Base-by-base conservation (phyloP, 2,797 vertebrate species). In the Vespertilio murinus region DNA sequence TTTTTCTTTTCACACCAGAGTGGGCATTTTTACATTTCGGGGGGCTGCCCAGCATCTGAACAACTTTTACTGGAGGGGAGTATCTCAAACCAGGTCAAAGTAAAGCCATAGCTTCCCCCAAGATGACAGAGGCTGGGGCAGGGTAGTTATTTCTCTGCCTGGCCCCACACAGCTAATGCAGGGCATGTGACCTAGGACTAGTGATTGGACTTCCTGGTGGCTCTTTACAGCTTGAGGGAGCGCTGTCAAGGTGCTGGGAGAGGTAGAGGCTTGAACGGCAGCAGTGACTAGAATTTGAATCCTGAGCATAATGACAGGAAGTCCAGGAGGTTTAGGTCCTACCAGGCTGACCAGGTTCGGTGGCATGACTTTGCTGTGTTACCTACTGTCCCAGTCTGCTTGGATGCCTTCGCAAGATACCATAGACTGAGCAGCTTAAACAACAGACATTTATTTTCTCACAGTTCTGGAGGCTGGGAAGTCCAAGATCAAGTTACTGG, bases 1-100 rank as follows among this genome's bases (percentile, higher is more conserved):
- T 42, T 42, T 42, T 91, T 65, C 45, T 93, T 81, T 82, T 88
- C 89, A 90, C 4, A 80, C 25, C n/a, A 92, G 85, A 95, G 74
- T 40, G 33, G 70, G 28, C 22, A 77, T 88, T 93, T 95, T 88
- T 85, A 35, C 52, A 85, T 47, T 3, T 86, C 70, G 65, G 74
- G 52, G 77, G 45, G 30, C 38, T 80, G 33, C 42, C n/a, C 49
- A 92, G 17, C 35, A 92, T 33, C 56, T 20, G 87, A 52, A 93
- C 17, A 56, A 23, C 40, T 25, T 69, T 30, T 45, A 49, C 70
- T 71, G 14, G 73, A 69, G 49, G 59, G 40, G 14, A 83, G 16
- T 56, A 38, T 23, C 23, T 2, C n/a, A 80, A 77, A 75, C 85
- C 16, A 94, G 65, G 69, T 83, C 10, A 64, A 78, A 79, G 69